Evolutionary conservation across 2,888 invertebrate genomes (phyloP).

Genomic region (Phragmatobia fuliginosa): DNA sequence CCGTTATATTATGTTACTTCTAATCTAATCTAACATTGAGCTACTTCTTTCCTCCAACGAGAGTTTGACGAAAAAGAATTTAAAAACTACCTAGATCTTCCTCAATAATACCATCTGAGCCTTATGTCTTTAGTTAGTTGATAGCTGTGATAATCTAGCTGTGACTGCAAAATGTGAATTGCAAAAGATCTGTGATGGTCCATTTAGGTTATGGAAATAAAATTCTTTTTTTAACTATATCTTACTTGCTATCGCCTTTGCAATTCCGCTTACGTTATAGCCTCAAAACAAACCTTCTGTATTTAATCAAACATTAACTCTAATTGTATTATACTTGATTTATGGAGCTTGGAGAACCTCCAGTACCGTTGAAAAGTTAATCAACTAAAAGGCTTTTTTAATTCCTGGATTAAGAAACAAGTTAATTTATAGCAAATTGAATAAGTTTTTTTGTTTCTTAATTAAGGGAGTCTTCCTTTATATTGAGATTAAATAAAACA

Average conservation of each 20-base stretch:
- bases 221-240: not conserved
- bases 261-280: conserved; percentile 12
- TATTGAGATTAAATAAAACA: conserved; percentile 19
- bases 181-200: not conserved
- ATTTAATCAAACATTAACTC: conserved; percentile 75
- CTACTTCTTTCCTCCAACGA: too few relatives aligned
- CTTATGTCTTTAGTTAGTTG: not conserved
- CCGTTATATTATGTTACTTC: too few relatives aligned
- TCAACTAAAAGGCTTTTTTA: conserved; percentile 82
- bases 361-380: conserved; percentile 81
- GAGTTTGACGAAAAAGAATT: too few relatives aligned
- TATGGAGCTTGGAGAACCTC: conserved; percentile 73
- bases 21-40: too few relatives aligned
- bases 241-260: not conserved
- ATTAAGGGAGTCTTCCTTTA: conserved; percentile 58
- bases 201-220: not conserved
- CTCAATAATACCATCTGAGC: too few relatives aligned
- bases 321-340: conserved; percentile 83
- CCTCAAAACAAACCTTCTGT: conserved; percentile 46
- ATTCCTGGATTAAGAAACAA: conserved; percentile 74
- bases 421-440: conserved; percentile 78
- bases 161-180: not conserved
- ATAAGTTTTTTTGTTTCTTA: conserved; percentile 64
- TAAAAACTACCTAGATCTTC: too few relatives aligned
- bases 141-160: not conserved